A percentile compares a stretch with the other conserved stretches of the same genome.
phyloP scores from a whole-genome alignment of 2,797 vertebrate genomes.

The Etheostoma perlongum region DNA sequence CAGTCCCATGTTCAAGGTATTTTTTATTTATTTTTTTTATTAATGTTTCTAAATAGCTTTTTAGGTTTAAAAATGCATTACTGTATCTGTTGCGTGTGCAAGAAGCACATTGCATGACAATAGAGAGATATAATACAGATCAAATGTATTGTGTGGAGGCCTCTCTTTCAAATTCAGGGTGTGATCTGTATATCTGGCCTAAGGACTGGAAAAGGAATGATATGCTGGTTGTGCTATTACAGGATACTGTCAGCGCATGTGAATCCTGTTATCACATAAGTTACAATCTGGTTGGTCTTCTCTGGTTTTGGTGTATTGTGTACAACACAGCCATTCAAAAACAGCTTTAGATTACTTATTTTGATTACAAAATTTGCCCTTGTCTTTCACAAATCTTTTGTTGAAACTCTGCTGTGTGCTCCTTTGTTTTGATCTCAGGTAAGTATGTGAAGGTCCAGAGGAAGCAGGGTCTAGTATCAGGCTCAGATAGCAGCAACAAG shows the following conservation, averaged over 20 bases:
- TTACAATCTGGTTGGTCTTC: conserved; percentile 45
- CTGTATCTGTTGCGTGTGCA: conserved; percentile 25
- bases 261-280: conserved; percentile 64
- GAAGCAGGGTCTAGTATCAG: conserved; percentile 72
- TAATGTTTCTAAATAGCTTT: conserved; percentile 28
- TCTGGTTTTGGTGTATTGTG: conserved; percentile 29
- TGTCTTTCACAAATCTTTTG: conserved; percentile 15
- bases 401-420: conserved; percentile 40
- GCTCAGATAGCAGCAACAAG: conserved; percentile 77
- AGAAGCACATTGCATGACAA: conserved; percentile 26
- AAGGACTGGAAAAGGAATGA: conserved; percentile 62
- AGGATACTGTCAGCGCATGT: conserved; percentile 50
- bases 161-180: conserved; percentile 48
- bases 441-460: conserved; percentile 84
- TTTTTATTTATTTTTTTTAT: not conserved
- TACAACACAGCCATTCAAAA: conserved; percentile 8
- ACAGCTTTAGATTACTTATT: conserved; percentile 39
- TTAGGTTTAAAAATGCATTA: conserved; percentile 6
- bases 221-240: conserved; percentile 54
- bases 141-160: conserved; percentile 27
- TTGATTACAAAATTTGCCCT: conserved; percentile 14
- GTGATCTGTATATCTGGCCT: conserved; percentile 72
- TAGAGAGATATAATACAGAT: conserved; percentile 29
- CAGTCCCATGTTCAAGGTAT: conserved; percentile 4
- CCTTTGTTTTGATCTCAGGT: conserved; percentile 74